Conservation (phyloP, 2,797 vertebrate species). For the Dendrocincla fuliginosa region DNA sequence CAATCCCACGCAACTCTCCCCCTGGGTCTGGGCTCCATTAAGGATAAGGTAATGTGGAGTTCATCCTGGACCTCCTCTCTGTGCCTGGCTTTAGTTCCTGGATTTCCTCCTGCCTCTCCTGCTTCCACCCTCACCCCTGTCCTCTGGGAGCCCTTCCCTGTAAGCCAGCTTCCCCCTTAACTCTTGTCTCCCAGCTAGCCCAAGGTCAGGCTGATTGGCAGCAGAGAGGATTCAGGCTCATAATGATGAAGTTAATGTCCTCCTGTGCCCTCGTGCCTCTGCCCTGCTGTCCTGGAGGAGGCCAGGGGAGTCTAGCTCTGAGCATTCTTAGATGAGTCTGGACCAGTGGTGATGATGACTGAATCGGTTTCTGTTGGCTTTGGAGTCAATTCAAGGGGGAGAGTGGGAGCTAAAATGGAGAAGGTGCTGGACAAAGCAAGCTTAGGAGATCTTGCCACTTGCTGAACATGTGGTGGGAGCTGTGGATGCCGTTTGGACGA, state of each 20-base stretch:
- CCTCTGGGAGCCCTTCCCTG: neutral
- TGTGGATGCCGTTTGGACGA: neutral
- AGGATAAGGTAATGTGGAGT: slow-evolving; percentile 14
- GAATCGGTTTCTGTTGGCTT: neutral
- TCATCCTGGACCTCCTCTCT: slow-evolving; percentile 12
- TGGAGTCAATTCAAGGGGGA: neutral
- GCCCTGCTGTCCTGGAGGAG: neutral
- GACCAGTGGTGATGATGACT: neutral
- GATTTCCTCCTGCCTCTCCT: slow-evolving; percentile 11
- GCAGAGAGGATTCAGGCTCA: neutral
- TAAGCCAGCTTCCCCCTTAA: neutral
- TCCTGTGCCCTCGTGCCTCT: neutral
- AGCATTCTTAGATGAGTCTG: neutral
- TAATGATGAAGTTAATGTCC: neutral
- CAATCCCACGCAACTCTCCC: slow-evolving; percentile 29
- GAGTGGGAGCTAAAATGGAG: neutral
- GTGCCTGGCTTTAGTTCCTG: neutral
- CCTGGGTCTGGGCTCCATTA: neutral
- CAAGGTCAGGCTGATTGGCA: neutral
- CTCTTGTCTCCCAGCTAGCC: neutral
- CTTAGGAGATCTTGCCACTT: neutral
- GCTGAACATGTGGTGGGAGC: neutral
- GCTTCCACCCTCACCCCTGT: neutral
- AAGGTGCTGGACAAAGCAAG: neutral
- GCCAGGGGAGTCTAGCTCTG: neutral